Evolutionary conservation across 2,797 vertebrate genomes (phyloP), one percentile per base, ranked within the genome.

Genomic region (Acanthis flammea): DNA sequence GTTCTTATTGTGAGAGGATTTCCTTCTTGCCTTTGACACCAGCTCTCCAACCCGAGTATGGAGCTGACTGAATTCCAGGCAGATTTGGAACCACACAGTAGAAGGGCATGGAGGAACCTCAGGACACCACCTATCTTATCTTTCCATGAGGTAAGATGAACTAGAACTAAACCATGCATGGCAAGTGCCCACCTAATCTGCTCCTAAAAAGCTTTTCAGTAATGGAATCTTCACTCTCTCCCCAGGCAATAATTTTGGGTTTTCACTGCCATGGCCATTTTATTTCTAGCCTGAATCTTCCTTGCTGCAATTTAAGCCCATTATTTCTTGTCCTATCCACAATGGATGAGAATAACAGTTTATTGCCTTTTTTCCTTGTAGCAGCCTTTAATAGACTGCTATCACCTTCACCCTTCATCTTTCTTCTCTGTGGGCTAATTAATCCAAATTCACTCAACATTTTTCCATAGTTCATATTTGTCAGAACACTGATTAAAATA

Each of bases 301-400:
- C 67, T 85, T 76, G 41, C n/a, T 82, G 78, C 16, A 35, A 44
- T 87, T 87, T 83, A 91, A 89, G 24, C 5, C 75, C 30, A 57
- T 93, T 86, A 84, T 89, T 87, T 83, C 45, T 83, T 71, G 42
- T 63, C 60, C 78, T 83, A 28, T 61, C 42, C 42, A 80, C 61
- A 84, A 74, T 10, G 35, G 68, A 41, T 60, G 42, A 67, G 78
- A 75, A 53, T 63, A 90, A 91, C 12, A 61, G 37, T 67, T 96
- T 71, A 92, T 54, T 77, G 72, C 35, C 27, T 67, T 94, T 82
- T 84, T 94, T 61, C 41, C 85, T 88, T 80, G 53, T 27, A 94
- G 61, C 53, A 89, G 61, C 18, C 35, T 95, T 94, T 94, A 92
- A 82, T 61, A 77, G 77, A 76, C 19, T 80, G 35, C 63, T 89